Evolutionary conservation across 2,797 vertebrate species (phyloP), one percentile per base, ranked within the genome.

Genomic region (Limosa lapponica): DNA sequence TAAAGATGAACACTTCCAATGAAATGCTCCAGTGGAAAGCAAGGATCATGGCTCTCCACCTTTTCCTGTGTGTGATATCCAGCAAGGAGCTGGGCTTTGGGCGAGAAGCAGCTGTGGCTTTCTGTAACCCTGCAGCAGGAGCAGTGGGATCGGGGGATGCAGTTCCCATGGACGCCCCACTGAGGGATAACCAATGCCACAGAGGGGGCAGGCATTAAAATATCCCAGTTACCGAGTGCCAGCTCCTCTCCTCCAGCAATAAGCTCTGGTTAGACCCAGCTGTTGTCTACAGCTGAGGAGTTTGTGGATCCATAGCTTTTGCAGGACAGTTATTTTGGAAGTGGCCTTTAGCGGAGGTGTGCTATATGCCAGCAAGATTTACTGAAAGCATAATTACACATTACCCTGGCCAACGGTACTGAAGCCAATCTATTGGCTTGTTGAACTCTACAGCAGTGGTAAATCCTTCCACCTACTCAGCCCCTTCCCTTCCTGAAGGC

Each of bases 261-360:
- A 16, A 8, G 1, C 9, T 41, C 27, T 65, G 2, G 0, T 48
- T 43, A 48, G 43, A 30, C 49, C 24, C 30, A 34, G 4, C 32
- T n/a, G 54, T 41, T 51, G 28, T 10, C 49, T 28, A 11, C 41
- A 59, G 73, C 30, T 48, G 51, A 37, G 18, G n/a, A 59, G 13
- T 12, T 32, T 49, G 32, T 20, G 20, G 43, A 28, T 43, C 34
- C 2, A 1, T 4, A 43, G 49, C 43, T 74, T 57, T 43, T 24
- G 28, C 14, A 55, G 48, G 62, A 20, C 6, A 16, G 20, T 48
- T 57, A n/a, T 65, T 82, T 69, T 2, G 2, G 16, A 52, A 69
- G 24, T 43, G 34, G 11, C 28, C 73, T 43, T 73, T 39, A 32
- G 27, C 0, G 0, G 11, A 11, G 34, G 8, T 67, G 44, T 54